phyloP scores from a whole-genome alignment of 2,888 invertebrate species.

The Ernsta delagoae region DNA sequence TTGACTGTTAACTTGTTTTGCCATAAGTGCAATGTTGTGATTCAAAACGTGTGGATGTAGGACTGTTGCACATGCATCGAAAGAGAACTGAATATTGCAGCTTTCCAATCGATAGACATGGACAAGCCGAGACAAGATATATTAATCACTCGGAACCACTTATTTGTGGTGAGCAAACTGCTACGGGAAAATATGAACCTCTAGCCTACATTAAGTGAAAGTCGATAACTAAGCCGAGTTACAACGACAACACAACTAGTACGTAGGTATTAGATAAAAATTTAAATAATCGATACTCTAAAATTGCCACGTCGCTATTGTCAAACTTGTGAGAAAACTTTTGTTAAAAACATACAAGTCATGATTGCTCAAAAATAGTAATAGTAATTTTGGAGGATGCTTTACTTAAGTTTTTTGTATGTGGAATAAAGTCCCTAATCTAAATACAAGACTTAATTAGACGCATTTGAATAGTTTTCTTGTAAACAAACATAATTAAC shows the following conservation, averaged over 20 bases:
- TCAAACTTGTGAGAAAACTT: no score
- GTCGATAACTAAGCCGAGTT: conserved; percentile 40
- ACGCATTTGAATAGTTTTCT: no score
- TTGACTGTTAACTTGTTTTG: background rate
- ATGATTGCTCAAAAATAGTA: no score
- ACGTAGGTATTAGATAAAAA: no score
- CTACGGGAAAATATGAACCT: conserved; percentile 42
- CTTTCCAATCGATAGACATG: conserved; percentile 33
- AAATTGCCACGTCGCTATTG: no score
- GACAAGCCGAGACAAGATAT: conserved; percentile 31
- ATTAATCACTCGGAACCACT: conserved; percentile 38
- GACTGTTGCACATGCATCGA: conserved; percentile 18
- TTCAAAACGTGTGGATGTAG: conserved; percentile 5
- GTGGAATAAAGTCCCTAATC: no score
- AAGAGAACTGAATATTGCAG: conserved; percentile 15
- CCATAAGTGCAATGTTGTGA: background rate
- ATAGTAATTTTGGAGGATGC: no score
- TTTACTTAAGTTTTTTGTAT: no score
- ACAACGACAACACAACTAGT: conserved; percentile 30
- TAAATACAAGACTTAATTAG: no score
- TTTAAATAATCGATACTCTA: no score
- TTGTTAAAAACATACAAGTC: no score
- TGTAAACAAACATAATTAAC: no score
- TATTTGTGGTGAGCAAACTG: conserved; percentile 43
- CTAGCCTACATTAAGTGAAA: conserved; percentile 45